These are phyloP conservation scores for Mesorhabditis spiculigera DNA, from an alignment of 2,888 invertebrate genomes.

Conservation along the genomic window DNA sequence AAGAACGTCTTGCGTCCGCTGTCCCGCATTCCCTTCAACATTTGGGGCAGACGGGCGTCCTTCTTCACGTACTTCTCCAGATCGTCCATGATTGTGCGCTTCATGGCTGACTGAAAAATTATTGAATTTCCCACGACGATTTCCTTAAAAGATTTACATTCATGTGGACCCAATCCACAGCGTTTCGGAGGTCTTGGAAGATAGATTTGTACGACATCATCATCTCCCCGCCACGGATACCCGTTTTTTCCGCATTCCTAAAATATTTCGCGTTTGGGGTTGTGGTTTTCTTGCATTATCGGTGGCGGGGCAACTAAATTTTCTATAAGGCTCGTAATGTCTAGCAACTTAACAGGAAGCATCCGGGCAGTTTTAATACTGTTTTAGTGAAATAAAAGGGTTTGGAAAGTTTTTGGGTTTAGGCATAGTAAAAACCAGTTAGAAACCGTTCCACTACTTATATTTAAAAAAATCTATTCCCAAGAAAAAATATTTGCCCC, in stretches of 20 bases:
- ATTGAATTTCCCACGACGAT: not conserved
- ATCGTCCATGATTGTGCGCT: conserved; percentile 81
- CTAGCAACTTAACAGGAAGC: no score
- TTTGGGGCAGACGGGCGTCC: conserved; percentile 84
- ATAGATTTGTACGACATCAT: conserved; percentile 96
- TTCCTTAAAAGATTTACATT: conserved; percentile 60
- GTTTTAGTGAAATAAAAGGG: no score
- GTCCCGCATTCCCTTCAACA: conserved; percentile 80
- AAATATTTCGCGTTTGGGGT: conserved; percentile 11
- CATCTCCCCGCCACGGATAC: conserved; percentile 77
- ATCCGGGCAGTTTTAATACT: no score
- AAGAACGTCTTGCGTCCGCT: conserved; percentile 91
- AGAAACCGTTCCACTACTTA: no score
- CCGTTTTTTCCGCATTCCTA: conserved; percentile 49
- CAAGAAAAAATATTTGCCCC: no score
- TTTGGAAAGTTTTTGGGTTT: no score
- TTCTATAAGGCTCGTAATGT: not conserved
- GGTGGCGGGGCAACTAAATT: not conserved
- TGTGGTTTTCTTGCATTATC: no score
- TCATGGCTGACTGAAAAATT: conserved; percentile 77
- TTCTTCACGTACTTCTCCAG: conserved; percentile 76
- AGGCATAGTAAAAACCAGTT: no score
- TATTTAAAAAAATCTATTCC: no score
- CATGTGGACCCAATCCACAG: conserved; percentile 77
- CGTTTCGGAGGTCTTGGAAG: conserved; percentile 91